Evolutionary conservation across 92 coral and sea anemone species (phyloP), one percentile per base, ranked within the genome.

Genomic region (Phenganax marumi): DNA sequence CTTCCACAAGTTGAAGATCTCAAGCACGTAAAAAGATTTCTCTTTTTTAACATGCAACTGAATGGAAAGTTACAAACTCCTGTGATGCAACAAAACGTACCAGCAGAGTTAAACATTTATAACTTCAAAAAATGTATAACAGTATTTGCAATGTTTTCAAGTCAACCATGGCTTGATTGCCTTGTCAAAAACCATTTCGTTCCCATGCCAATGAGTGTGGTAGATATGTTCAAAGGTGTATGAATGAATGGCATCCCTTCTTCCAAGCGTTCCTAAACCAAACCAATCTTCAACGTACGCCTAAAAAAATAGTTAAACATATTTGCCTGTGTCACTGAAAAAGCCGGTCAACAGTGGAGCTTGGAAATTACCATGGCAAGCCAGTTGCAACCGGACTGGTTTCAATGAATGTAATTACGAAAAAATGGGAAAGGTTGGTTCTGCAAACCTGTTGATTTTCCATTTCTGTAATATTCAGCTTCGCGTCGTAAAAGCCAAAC

Each of bases 111-210:
- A 19, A 62, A 62, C 22, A 25, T 62, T 62, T 62, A 3, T 19
- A 21, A 25, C n/a, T 8, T 8, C 75, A 43, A 8, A 18, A 43
- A 43, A n/a, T 46, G 43, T 70, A 12, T 3, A 49, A 72, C 10
- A 48, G 0, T 12, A 6, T 47, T 8, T 46, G 25, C 19, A 25
- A 1, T 19, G 48, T 47, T 10, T 82, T 77, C 84, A 92, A 49
- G 92, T 91, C 22, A 95, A 73, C 98, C 98, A 95, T 2, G 93
- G 93, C 74, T 92, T 85, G 17, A 95, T 90, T 46, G 98, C 98
- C 66, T 87, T 84, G 76, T 87, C 92, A 85, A 95, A 95, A 26
- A 95, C 98, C 58, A 85, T 76, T 91, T 91, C 86, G 53, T 80
- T 86, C n/a, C 92, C 88, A 91, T 95, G 98, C 98, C 98, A 95